A percentile compares a stretch with the other conserved stretches of the same genome.
These are phyloP conservation scores for Zosterops lateralis DNA, from an alignment of 2,113 vertebrate genomes.

Conservation along the genomic window DNA sequence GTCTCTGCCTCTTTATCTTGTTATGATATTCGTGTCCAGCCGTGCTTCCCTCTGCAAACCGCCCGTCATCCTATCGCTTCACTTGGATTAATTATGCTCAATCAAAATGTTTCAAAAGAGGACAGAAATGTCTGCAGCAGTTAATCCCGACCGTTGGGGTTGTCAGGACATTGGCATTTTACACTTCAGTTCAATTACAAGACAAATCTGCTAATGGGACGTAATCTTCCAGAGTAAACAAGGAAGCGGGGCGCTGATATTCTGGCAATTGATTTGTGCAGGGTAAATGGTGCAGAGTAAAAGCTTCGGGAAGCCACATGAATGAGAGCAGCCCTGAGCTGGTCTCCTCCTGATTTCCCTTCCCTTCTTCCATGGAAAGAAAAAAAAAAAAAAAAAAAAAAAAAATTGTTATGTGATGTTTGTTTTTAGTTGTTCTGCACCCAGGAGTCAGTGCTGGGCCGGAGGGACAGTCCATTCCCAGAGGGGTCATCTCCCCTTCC, in stretches of 20 bases:
- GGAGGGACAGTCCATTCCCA: background rate
- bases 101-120: constrained; percentile 35
- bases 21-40: background rate
- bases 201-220: constrained; percentile 63
- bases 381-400: background rate
- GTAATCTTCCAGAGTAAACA: constrained; percentile 59
- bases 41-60: background rate
- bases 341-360: background rate
- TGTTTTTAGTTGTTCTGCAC: background rate
- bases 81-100: constrained; percentile 32
- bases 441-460: background rate
- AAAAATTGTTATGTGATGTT: background rate
- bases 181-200: constrained; percentile 61
- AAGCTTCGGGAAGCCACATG: constrained; percentile 11
- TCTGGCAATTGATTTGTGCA: constrained; percentile 56
- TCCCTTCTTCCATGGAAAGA: background rate
- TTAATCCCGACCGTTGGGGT: constrained; percentile 8
- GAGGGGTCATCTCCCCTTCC: background rate
- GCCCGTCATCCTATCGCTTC: background rate
- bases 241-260: constrained; percentile 47
- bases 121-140: constrained; percentile 2
- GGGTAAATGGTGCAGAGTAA: constrained; percentile 56
- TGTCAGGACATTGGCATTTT: constrained; percentile 54
- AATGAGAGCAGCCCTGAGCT: background rate
- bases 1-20: background rate